These are phyloP conservation scores for Muntiacus muntjak DNA, from an alignment of 2,113 vertebrate genomes.

Conservation along the genomic window DNA sequence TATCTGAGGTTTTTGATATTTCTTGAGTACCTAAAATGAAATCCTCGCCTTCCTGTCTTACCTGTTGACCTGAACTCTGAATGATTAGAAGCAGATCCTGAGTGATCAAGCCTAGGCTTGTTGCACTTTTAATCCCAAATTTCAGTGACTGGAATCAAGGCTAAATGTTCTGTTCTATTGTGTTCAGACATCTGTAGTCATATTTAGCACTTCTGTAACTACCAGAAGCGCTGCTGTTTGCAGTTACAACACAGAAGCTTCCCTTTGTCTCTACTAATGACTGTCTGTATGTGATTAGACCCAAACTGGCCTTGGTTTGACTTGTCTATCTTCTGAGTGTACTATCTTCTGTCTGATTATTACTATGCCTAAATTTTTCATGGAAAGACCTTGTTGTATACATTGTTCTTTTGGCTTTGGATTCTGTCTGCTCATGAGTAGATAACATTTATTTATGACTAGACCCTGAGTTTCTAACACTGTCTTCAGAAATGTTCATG, in stretches of 20 bases:
- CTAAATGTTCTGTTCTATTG: neutral
- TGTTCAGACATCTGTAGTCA: neutral
- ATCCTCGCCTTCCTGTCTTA: neutral
- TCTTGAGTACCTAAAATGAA: neutral
- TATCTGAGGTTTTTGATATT: neutral
- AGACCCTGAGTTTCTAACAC: neutral
- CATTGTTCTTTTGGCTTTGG: neutral
- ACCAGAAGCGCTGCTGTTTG: neutral
- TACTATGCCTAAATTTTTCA: neutral
- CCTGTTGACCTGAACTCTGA: neutral
- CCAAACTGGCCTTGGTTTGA: neutral
- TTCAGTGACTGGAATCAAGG: neutral
- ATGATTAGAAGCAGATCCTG: neutral
- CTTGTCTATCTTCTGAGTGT: neutral
- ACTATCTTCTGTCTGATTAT: neutral
- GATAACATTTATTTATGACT: neutral
- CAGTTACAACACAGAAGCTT: neutral
- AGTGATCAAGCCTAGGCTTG: neutral
- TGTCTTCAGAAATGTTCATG: neutral
- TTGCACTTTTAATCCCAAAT: neutral
- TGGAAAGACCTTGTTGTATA: neutral
- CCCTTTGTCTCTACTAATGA: neutral
- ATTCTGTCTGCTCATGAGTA: neutral
- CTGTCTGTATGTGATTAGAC: neutral
- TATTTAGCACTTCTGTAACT: neutral